Evolutionary conservation across 2,113 vertebrate species (phyloP).

Genomic region (Furnarius figulus): DNA sequence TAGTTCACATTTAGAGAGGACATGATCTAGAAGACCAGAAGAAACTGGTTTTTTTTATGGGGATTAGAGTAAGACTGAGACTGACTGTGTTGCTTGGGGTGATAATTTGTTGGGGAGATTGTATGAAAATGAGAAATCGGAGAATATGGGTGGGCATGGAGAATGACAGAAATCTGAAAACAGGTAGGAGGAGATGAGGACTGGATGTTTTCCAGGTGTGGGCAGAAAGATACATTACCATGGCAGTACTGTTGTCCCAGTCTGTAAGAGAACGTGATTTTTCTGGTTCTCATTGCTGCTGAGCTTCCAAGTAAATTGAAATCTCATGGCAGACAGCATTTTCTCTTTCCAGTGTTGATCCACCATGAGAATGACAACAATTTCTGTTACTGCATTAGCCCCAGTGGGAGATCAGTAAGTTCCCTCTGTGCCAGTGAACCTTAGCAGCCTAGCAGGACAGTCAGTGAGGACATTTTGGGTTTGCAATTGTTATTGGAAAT

Average conservation of each 20-base stretch:
- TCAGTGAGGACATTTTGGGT: background rate
- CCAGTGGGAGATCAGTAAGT: background rate
- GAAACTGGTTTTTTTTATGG: rapidly evolving
- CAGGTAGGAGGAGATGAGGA: background rate
- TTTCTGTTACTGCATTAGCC: background rate
- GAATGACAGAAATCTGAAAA: background rate
- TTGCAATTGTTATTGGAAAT: background rate
- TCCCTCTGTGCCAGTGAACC: background rate
- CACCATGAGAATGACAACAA: background rate
- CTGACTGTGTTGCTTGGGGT: background rate
- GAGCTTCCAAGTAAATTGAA: background rate
- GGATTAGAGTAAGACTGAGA: background rate
- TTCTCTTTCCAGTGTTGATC: background rate
- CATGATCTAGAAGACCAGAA: background rate
- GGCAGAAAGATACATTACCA: background rate
- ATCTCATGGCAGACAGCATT: background rate
- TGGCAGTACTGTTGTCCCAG: background rate
- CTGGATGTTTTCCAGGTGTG: rapidly evolving
- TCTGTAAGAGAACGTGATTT: background rate
- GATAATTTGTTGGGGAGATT: background rate
- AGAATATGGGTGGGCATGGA: rapidly evolving
- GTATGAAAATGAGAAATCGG: background rate
- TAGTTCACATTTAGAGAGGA: background rate
- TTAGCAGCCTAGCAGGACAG: background rate
- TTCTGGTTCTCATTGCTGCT: rapidly evolving